A percentile compares a stretch with the other conserved stretches of the same genome.
phyloP scores from a whole-genome alignment of 2,888 invertebrate species.

The Autographa pulchrina region DNA sequence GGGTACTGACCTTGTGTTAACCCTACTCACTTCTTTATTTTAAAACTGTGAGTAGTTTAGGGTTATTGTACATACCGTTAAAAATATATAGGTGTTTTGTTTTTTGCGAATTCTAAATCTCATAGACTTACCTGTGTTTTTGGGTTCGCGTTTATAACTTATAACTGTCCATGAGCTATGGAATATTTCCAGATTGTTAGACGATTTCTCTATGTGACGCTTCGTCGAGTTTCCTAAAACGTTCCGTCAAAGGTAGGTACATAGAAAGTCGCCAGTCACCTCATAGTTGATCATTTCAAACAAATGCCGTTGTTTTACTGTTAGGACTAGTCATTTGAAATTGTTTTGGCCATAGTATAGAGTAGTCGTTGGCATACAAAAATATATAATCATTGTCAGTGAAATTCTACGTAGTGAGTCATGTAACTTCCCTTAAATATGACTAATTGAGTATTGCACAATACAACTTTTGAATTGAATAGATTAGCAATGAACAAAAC shows the following conservation, averaged over 20 bases:
- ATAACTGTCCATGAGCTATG: slow-evolving; percentile 2
- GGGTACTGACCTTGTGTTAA: slow-evolving; percentile 33
- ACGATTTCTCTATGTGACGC: background rate
- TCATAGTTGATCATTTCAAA: background rate
- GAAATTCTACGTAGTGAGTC: background rate
- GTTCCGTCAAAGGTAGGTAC: background rate
- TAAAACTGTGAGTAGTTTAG: background rate
- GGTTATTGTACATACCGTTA: background rate
- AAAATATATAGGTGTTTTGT: no score
- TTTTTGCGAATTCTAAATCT: background rate
- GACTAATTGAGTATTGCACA: slow-evolving; percentile 1
- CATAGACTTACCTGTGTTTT: background rate
- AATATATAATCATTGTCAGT: background rate
- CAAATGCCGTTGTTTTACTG: background rate
- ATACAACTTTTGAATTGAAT: background rate
- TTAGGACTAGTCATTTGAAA: background rate
- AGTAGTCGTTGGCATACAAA: background rate
- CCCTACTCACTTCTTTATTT: background rate
- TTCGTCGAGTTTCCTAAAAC: slow-evolving; percentile 4
- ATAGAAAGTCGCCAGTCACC: slow-evolving; percentile 4
- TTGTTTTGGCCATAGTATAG: background rate
- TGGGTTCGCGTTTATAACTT: background rate
- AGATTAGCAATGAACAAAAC: no score
- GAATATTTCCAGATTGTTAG: background rate
- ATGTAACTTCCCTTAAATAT: background rate